phyloP scores from a whole-genome alignment of 2,113 vertebrate species.

The Ivindomyrus marchei region DNA sequence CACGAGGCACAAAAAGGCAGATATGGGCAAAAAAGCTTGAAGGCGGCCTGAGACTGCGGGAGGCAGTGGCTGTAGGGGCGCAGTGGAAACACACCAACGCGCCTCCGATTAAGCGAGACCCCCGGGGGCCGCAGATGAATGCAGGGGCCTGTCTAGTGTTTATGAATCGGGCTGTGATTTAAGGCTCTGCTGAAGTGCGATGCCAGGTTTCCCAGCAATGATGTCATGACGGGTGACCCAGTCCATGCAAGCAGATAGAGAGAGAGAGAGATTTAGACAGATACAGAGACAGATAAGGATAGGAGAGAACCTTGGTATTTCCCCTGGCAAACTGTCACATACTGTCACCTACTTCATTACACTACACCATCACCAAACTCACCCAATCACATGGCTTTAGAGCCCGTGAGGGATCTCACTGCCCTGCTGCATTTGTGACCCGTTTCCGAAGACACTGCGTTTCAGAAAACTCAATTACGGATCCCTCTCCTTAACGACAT shows the following conservation, averaged over 20 bases:
- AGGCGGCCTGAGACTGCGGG: neutral
- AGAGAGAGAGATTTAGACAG: neutral
- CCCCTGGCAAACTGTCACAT: neutral
- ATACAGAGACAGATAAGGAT: neutral
- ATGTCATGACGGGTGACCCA: neutral
- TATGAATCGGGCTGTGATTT: neutral
- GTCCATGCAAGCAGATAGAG: neutral
- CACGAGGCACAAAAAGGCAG: neutral
- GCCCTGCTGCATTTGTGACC: neutral
- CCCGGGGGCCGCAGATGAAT: neutral
- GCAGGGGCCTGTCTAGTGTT: neutral
- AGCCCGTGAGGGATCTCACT: neutral
- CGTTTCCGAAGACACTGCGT: neutral
- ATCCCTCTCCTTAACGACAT: neutral
- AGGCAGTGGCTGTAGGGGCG: neutral
- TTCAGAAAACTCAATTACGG: neutral
- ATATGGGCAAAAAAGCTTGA: neutral
- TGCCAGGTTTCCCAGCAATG: conserved; percentile 2
- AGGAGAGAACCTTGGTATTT: neutral
- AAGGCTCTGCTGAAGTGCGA: neutral
- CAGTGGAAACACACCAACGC: neutral
- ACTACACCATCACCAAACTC: neutral
- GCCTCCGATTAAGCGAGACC: neutral
- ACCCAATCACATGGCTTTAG: neutral
- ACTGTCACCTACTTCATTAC: neutral